Base-by-base conservation (phyloP, 1,140 invertebrate species). In the Calephelis virginiensis region DNA sequence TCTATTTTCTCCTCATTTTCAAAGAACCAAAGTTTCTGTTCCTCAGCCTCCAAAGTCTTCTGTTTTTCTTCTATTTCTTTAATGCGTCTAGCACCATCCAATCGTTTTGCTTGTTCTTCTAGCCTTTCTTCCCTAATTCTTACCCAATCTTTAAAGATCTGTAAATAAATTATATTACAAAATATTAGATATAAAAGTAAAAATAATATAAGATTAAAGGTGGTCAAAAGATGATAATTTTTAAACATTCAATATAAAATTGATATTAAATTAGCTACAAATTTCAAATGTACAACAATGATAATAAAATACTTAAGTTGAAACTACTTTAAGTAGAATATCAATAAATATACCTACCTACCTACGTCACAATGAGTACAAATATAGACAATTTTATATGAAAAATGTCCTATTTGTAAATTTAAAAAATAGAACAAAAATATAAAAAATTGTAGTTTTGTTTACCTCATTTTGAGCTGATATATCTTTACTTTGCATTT, bases 11-110 rank as follows among this genome's bases (percentile, higher is more conserved):
- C 94, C 80, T 96, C 93, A 76, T 95, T 94, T 61, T 96, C 95
- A 88, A 96, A 96, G 92, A 95, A 97, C 91, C 95, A 96, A 43
- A 97, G 86, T 66, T 94, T 92, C 74, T 93, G 92, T 78, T 96
- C 95, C 76, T 92, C 92, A n/a, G 90, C 73, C 50, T 91, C 60
- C 46, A 96, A 77, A 6, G 93, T 83, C 60, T 92, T 86, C 75
- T 95, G 93, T 14, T 94, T 93, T 46, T 92, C 77, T 71, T 94
- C 80, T 61, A 97, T 92, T 61, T 92, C 85, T 63, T 92, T 75
- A 28, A 94, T 82, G 63, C 93, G 91, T 74, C 92, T 78, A 59
- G 89, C 82, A 74, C 80, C 92, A 49, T 94, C 85, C 6, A 94
- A 63, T 75, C 93, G 86, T 69, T 90, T 70, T 59, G 93, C 83